These are phyloP conservation scores for Bergia puertoricense DNA, from an alignment of 92 coral and sea anemone species.

Conservation along the genomic window DNA sequence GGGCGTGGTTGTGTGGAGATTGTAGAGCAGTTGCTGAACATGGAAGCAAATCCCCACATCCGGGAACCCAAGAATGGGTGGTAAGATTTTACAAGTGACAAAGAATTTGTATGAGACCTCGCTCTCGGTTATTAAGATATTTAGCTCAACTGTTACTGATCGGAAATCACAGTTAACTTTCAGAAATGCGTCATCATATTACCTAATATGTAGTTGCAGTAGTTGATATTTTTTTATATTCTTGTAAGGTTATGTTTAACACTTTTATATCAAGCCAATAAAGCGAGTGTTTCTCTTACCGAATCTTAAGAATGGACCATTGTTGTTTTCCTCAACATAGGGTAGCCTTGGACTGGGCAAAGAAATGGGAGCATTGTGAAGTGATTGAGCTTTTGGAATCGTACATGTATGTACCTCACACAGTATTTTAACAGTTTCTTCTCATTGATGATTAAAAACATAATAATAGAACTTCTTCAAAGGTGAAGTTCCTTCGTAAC, in stretches of 20 bases:
- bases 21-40: slow-evolving; percentile 86
- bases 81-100: slow-evolving; percentile 46
- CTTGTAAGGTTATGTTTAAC: too few relatives aligned
- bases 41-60: slow-evolving; percentile 95
- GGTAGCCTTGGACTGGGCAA: slow-evolving; percentile 96
- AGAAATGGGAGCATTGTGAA: slow-evolving; percentile 92
- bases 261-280: too few relatives aligned
- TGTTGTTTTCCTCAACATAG: slow-evolving; percentile 31
- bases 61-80: slow-evolving; percentile 95
- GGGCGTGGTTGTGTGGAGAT: slow-evolving; percentile 95
- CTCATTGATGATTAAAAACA: too few relatives aligned
- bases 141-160: too few relatives aligned
- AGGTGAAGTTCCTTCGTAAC: neutral
- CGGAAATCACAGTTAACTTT: too few relatives aligned
- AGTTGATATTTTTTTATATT: too few relatives aligned
- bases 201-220: too few relatives aligned
- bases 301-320: neutral
- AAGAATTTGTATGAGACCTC: neutral
- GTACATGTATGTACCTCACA: slow-evolving; percentile 65
- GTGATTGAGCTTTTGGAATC: slow-evolving; percentile 85
- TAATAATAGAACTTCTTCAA: too few relatives aligned
- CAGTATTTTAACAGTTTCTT: too few relatives aligned
- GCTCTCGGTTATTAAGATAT: too few relatives aligned
- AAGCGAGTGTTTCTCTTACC: too few relatives aligned
- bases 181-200: too few relatives aligned